phyloP scores from a whole-genome alignment of 2,888 invertebrate genomes.

The Caenorhabditis sp. region DNA sequence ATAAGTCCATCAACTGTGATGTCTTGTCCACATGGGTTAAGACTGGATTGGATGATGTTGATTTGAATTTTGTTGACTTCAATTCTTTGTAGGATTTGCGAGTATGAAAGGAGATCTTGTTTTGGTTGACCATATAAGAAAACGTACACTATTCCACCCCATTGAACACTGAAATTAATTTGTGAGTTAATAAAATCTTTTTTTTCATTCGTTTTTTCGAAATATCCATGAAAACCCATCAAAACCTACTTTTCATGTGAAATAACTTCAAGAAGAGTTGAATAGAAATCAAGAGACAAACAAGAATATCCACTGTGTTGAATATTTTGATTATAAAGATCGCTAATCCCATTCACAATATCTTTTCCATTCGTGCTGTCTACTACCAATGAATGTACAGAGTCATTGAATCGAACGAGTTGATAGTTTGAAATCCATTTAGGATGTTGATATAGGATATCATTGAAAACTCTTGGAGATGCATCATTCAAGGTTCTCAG shows the following conservation, averaged over 20 bases:
- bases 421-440: constrained; percentile 50
- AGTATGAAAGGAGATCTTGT: constrained; percentile 33
- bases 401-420: constrained; percentile 45
- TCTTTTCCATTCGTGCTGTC: constrained; percentile 29
- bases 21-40: constrained; percentile 52
- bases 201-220: background rate
- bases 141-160: constrained; percentile 50
- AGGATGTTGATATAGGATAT: constrained; percentile 43
- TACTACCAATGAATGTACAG: constrained; percentile 18
- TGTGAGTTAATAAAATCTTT: background rate
- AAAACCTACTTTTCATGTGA: constrained; percentile 28
- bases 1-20: constrained; percentile 41
- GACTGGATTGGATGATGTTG: constrained; percentile 48
- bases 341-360: constrained; percentile 22
- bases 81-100: constrained; percentile 38
- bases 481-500: constrained; percentile 47
- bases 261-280: constrained; percentile 33
- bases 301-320: constrained; percentile 41
- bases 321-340: constrained; percentile 22
- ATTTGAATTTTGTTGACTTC: constrained; percentile 48
- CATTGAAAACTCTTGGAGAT: constrained; percentile 41
- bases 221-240: background rate
- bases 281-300: constrained; percentile 35
- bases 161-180: constrained; percentile 25
- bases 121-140: constrained; percentile 48